Percentiles rank a stretch among this genome's conserved stretches.
These are phyloP conservation scores for Podarcis raffonei DNA, from an alignment of 2,113 vertebrate genomes.

Conservation along the genomic window DNA sequence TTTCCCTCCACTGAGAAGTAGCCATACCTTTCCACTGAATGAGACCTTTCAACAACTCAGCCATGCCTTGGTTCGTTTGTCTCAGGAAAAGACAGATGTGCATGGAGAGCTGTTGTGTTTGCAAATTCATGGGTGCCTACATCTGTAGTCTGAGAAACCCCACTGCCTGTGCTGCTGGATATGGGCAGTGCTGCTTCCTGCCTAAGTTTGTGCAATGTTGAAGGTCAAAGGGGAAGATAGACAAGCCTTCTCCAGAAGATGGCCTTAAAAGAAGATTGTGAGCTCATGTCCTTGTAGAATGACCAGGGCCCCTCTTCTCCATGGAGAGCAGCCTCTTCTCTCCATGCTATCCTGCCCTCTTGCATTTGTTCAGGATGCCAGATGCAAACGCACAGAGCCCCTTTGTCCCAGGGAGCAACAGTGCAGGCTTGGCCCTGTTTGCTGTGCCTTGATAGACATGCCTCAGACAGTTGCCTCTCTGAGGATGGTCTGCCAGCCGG, in stretches of 20 bases:
- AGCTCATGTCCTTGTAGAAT: constrained; percentile 17
- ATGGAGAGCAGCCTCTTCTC: constrained; percentile 59
- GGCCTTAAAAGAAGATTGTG: constrained; percentile 25
- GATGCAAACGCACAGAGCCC: constrained; percentile 53
- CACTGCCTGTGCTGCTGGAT: background rate
- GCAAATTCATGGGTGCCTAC: background rate
- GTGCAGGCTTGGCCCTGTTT: constrained; percentile 4
- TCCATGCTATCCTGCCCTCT: constrained; percentile 14
- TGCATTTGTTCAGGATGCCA: constrained; percentile 61
- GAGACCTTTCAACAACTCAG: background rate
- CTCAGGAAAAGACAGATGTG: background rate
- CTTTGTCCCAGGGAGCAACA: constrained; percentile 59
- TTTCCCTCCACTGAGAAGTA: background rate
- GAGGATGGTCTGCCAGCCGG: constrained; percentile 26
- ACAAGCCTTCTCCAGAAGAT: constrained; percentile 27
- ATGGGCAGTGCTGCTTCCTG: background rate
- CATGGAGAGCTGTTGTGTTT: background rate
- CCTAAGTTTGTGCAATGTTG: constrained; percentile 21
- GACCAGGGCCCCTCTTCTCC: constrained; percentile 56
- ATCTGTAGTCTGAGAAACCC: background rate
- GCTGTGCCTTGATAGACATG: constrained; percentile 6
- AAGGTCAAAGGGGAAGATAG: constrained; percentile 1
- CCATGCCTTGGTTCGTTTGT: background rate
- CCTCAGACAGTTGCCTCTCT: constrained; percentile 3
- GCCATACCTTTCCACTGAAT: background rate